Conservation (phyloP, 2,888 invertebrate species). For the Timema podura region DNA sequence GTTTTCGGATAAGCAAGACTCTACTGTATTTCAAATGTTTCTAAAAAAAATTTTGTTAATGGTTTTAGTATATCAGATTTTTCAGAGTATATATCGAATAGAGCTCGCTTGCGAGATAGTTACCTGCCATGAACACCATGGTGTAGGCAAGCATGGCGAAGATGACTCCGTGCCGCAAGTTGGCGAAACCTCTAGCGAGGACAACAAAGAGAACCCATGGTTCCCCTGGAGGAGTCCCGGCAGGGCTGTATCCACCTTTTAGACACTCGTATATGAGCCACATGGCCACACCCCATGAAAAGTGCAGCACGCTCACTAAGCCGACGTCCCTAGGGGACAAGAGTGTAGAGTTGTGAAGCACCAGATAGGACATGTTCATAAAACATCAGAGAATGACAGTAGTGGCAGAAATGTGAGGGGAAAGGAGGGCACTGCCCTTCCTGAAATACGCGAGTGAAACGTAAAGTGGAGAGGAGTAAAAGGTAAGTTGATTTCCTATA, state of each 20-base stretch:
- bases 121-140: slow-evolving; percentile 18
- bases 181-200: slow-evolving; percentile 13
- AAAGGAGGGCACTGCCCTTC: no score
- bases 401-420: no score
- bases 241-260: slow-evolving; percentile 2
- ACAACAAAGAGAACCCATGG: slow-evolving; percentile 17
- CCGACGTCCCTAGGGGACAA: slow-evolving; percentile 6
- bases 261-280: slow-evolving; percentile 17
- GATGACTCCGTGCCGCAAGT: slow-evolving; percentile 10
- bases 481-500: no score
- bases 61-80: no score
- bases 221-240: background rate
- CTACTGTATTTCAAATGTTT: no score
- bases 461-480: no score
- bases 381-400: background rate
- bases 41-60: no score
- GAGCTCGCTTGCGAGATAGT: background rate
- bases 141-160: slow-evolving; percentile 13
- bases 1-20: no score
- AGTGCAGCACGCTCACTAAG: slow-evolving; percentile 9
- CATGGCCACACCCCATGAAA: slow-evolving; percentile 18
- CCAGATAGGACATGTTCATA: background rate
- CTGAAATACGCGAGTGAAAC: no score
- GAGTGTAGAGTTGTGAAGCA: background rate
- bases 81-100: no score